Conservation (phyloP, 2,113 vertebrate genomes). For the Asarcornis scutulata region DNA sequence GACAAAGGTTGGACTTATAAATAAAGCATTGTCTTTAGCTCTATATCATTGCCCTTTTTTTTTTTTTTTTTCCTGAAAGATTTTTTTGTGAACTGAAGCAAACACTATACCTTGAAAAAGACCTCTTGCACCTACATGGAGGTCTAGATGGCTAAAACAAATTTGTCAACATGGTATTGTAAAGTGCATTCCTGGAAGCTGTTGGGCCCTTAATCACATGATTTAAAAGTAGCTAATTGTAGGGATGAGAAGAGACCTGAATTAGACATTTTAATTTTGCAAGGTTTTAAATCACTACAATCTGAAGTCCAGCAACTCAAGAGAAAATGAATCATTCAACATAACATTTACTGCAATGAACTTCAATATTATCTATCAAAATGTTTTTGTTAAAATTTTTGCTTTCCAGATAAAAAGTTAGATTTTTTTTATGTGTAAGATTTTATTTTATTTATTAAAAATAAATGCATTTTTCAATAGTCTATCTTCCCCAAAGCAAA, state of each 20-base stretch:
- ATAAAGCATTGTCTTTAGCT: background rate
- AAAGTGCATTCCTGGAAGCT: conserved; percentile 37
- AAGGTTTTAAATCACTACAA: background rate
- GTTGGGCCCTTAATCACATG: background rate
- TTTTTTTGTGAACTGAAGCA: background rate
- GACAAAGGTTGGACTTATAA: background rate
- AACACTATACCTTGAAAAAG: conserved; percentile 4
- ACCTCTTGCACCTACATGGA: background rate
- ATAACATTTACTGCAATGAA: background rate
- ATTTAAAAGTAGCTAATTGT: background rate
- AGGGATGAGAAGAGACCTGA: background rate
- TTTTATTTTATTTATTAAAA: background rate
- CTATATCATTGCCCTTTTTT: background rate
- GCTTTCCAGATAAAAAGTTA: background rate
- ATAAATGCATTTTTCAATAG: background rate
- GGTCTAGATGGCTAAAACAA: background rate
- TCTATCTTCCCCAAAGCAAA: background rate
- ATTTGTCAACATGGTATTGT: background rate
- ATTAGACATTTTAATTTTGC: background rate
- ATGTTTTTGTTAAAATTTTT: background rate
- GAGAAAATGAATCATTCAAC: background rate
- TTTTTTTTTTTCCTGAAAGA: background rate
- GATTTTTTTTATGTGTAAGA: background rate
- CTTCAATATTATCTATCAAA: background rate
- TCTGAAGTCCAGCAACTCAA: background rate